Evolutionary conservation across 2,888 invertebrate genomes (phyloP).

Genomic region (Linnaemya tessellans): DNA sequence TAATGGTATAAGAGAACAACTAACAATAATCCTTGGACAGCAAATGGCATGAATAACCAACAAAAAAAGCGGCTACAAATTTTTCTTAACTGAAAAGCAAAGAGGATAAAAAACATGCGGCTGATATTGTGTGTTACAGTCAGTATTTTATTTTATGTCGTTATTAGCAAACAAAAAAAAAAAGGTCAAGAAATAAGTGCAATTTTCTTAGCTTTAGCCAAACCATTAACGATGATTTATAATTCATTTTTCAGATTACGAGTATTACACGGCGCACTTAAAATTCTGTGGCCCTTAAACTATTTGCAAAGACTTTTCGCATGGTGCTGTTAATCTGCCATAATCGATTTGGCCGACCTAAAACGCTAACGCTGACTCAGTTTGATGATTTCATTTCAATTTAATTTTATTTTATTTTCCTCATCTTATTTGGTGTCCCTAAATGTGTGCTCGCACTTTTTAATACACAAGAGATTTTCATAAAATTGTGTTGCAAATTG

Average conservation of each 20-base stretch:
- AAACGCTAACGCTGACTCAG: constrained; percentile 19
- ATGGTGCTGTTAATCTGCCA: neutral
- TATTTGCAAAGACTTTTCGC: neutral
- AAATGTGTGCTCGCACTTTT: neutral
- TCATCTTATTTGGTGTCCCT: neutral
- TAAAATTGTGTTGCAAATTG: neutral
- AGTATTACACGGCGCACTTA: neutral
- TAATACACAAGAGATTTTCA: constrained; percentile 14
- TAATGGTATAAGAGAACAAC: neutral
- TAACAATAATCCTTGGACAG: constrained; percentile 15
- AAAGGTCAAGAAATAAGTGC: constrained; percentile 7
- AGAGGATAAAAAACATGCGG: constrained; percentile 9
- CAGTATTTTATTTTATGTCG: neutral
- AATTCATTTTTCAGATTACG: neutral
- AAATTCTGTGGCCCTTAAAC: neutral
- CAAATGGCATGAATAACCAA: neutral
- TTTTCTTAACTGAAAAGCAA: neutral
- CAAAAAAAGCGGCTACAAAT: neutral
- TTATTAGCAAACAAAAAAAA: neutral
- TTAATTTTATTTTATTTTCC: neutral
- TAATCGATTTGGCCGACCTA: neutral
- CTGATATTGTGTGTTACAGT: neutral
- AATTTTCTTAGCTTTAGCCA: constrained; percentile 17
- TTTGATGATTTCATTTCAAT: constrained; percentile 8
- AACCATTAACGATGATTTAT: constrained; percentile 48